These are phyloP conservation scores for Holcopasites calliopsidis DNA, from an alignment of 1,140 invertebrate genomes.

Conservation along the genomic window DNA sequence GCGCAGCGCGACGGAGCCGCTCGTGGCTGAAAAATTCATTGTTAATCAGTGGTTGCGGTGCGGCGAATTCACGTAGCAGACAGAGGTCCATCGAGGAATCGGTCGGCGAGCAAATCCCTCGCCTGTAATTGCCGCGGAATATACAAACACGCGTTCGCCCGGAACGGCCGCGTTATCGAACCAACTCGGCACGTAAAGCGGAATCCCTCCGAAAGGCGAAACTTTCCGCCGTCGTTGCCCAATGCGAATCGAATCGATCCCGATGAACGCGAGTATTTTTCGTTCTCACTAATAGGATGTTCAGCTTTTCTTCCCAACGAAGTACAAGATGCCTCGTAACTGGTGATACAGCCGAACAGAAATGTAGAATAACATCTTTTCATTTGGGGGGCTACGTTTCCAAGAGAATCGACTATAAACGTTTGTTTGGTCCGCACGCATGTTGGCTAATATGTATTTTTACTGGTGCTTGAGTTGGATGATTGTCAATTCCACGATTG, in stretches of 20 bases:
- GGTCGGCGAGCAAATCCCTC: conserved; percentile 1
- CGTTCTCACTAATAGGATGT: too few relatives aligned
- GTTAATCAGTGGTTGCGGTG: conserved; percentile 32
- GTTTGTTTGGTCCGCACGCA: too few relatives aligned
- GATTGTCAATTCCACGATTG: too few relatives aligned
- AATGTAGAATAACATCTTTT: too few relatives aligned
- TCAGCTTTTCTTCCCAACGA: too few relatives aligned
- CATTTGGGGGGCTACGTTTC: too few relatives aligned
- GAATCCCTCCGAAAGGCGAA: background rate
- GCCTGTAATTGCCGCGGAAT: conserved; percentile 22
- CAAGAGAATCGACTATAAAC: too few relatives aligned
- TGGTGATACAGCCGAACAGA: too few relatives aligned
- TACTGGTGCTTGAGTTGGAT: too few relatives aligned
- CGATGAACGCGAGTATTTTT: too few relatives aligned
- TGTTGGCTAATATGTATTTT: too few relatives aligned
- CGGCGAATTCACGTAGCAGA: background rate
- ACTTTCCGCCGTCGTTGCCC: background rate
- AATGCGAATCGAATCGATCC: background rate
- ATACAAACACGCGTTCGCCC: background rate
- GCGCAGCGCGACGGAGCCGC: background rate
- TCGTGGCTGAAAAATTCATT: conserved; percentile 20
- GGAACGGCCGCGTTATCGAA: conserved; percentile 2
- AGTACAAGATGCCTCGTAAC: too few relatives aligned
- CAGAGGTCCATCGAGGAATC: conserved; percentile 23
- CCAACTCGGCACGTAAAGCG: background rate